Percentiles rank a stretch among this genome's conserved stretches.
These are phyloP conservation scores for Nansenia antarctica DNA, from an alignment of 2,113 vertebrate species.

Conservation along the genomic window DNA sequence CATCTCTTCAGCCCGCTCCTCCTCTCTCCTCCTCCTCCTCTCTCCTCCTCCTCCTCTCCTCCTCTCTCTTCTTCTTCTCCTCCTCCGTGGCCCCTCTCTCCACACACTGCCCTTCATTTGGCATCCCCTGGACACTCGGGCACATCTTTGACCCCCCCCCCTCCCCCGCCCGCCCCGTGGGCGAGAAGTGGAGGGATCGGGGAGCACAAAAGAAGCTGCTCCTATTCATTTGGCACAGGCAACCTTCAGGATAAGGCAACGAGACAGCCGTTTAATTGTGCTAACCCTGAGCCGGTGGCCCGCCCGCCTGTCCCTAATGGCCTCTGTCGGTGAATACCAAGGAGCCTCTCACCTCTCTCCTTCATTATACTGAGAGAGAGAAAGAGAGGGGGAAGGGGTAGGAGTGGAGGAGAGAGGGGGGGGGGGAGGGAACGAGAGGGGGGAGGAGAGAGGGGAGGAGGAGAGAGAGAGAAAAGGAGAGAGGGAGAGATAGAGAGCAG, in stretches of 20 bases:
- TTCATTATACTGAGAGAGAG: constrained; percentile 43
- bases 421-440: too few species aligned
- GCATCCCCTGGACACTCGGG: constrained; percentile 40
- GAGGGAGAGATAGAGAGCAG: too few species aligned
- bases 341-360: constrained; percentile 35
- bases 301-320: constrained; percentile 33
- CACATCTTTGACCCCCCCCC: constrained; percentile 45
- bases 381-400: too few species aligned
- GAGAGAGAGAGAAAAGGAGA: too few species aligned
- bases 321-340: constrained; percentile 55
- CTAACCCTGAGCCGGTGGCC: constrained; percentile 49
- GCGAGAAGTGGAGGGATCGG: constrained; percentile 21
- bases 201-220: constrained; percentile 33
- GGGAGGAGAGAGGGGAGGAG: too few species aligned
- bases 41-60: too few species aligned
- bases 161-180: background rate
- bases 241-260: constrained; percentile 65
- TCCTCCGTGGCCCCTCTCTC: constrained; percentile 8
- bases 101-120: constrained; percentile 25
- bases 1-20: background rate
- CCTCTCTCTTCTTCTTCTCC: background rate
- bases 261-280: constrained; percentile 68
- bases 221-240: constrained; percentile 62
- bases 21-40: background rate
- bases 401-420: too few species aligned